Conservation (phyloP, 2,113 vertebrate genomes). For the Puffinus mauretanicus region DNA sequence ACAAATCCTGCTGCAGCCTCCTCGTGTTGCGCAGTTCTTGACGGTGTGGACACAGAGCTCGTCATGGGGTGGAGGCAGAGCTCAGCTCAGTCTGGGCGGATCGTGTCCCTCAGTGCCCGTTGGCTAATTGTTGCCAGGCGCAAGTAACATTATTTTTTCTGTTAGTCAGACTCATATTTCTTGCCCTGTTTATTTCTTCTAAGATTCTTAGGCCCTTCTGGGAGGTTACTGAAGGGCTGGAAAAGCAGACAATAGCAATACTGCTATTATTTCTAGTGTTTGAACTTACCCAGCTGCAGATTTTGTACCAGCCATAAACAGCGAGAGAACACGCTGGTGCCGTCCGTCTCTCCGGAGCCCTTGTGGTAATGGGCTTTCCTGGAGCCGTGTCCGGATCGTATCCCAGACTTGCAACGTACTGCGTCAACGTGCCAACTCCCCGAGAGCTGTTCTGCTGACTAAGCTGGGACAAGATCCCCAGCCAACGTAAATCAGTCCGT, state of each 20-base stretch:
- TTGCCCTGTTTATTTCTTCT: neutral
- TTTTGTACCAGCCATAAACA: neutral
- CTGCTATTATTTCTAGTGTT: neutral
- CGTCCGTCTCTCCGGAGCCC: neutral
- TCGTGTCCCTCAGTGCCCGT: fast-evolving
- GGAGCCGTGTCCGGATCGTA: neutral
- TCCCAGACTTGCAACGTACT: neutral
- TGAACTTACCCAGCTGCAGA: neutral
- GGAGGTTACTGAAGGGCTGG: neutral
- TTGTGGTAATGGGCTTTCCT: neutral
- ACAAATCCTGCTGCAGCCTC: neutral
- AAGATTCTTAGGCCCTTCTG: neutral
- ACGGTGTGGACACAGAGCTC: fast-evolving
- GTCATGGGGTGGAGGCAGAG: neutral
- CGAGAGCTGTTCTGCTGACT: neutral
- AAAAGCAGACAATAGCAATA: neutral
- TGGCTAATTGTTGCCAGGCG: neutral
- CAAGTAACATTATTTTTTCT: neutral
- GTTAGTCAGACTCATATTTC: neutral
- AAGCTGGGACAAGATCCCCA: neutral
- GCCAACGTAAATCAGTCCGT: neutral
- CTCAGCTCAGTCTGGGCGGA: neutral
- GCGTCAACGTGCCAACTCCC: neutral
- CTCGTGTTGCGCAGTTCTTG: fast-evolving
- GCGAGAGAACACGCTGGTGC: neutral